Percentiles rank a stretch among this genome's conserved stretches.
Conservation (phyloP, 23 tunicate genomes). For the Diplosoma virens region DNA sequence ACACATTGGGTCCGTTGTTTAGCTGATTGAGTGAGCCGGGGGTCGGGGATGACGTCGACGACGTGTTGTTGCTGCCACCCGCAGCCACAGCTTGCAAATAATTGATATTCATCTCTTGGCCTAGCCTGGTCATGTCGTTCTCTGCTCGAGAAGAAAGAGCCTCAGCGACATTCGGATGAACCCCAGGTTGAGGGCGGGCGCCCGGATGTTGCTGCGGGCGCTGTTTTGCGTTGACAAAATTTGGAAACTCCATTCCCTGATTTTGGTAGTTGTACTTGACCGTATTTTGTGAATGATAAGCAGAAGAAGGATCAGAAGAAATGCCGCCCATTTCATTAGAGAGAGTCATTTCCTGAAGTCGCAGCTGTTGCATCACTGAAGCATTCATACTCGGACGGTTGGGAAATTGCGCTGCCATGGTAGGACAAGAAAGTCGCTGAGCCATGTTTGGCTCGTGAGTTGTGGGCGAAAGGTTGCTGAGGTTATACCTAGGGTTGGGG, state of each 20-base stretch:
- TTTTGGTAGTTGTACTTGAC: constrained; percentile 5
- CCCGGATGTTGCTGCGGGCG: constrained; percentile 1
- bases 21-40: constrained; percentile 42
- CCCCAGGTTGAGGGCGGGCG: constrained; percentile 1
- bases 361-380: constrained; percentile 30
- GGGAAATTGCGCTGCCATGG: constrained; percentile 58
- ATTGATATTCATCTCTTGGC: constrained; percentile 3
- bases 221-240: background rate
- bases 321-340: background rate
- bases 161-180: background rate
- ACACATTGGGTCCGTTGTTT: background rate
- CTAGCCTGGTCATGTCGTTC: constrained; percentile 1
- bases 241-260: constrained; percentile 5
- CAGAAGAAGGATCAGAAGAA: background rate
- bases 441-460: constrained; percentile 29
- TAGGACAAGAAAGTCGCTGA: constrained; percentile 38
- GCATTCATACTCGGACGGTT: constrained; percentile 27
- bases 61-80: constrained; percentile 69
- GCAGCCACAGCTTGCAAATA: constrained; percentile 4
- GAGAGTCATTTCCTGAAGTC: constrained; percentile 26
- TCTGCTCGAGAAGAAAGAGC: background rate
- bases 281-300: background rate
- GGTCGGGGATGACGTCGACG: constrained; percentile 71
- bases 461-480: constrained; percentile 44
- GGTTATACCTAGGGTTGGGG: constrained; percentile 11